Conservation (phyloP, 2,888 invertebrate species). For the Perithous albicinctus region DNA sequence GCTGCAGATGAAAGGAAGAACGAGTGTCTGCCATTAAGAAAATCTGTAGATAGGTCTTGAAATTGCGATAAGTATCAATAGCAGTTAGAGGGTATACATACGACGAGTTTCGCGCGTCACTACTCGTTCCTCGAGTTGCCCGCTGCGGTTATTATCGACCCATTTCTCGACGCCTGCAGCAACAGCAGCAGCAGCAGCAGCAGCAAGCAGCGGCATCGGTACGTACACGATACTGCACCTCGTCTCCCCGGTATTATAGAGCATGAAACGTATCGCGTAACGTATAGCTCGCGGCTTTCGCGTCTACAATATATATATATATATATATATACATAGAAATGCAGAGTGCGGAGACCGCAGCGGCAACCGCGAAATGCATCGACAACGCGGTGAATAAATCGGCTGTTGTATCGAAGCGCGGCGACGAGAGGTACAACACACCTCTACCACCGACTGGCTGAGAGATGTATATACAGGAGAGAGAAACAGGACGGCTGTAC, state of each 20-base stretch:
- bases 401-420: constrained; percentile 38
- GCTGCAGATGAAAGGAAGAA: constrained; percentile 7
- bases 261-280: constrained; percentile 48
- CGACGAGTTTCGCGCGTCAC: constrained; percentile 40
- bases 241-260: constrained; percentile 34
- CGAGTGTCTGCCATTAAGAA: not conserved
- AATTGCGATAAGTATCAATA: constrained; percentile 3
- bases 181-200: constrained; percentile 31
- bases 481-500: not conserved
- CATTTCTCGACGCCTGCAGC: constrained; percentile 58
- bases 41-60: not conserved
- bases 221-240: constrained; percentile 55
- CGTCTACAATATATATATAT: not conserved
- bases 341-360: constrained; percentile 27
- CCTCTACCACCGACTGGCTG: not conserved
- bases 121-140: constrained; percentile 44
- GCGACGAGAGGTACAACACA: constrained; percentile 38
- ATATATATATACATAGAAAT: not conserved
- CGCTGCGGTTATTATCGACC: constrained; percentile 65
- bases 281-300: constrained; percentile 45
- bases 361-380: constrained; percentile 65
- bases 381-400: constrained; percentile 63
- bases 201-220: constrained; percentile 35
- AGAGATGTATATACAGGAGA: constrained; percentile 11
- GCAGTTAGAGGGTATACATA: not conserved